A percentile compares a stretch with the other conserved stretches of the same genome.
Conservation (phyloP, 2,888 invertebrate genomes). For the Phengaris arion region DNA sequence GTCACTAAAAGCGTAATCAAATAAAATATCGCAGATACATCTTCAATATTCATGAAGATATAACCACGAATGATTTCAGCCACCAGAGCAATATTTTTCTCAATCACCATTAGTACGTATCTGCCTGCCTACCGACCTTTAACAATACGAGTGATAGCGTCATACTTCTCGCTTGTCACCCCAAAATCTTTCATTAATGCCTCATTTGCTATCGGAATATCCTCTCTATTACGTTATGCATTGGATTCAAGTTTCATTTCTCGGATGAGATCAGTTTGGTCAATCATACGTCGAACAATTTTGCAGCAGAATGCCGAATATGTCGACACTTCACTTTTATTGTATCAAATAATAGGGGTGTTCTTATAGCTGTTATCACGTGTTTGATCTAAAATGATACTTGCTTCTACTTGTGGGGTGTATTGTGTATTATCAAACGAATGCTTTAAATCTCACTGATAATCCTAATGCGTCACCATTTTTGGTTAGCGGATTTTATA, state of each 20-base stretch:
- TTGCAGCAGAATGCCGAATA: slow-evolving; percentile 76
- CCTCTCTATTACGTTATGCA: slow-evolving; percentile 34
- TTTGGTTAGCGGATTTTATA: slow-evolving; percentile 46
- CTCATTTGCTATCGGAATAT: slow-evolving; percentile 38
- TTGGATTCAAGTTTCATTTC: slow-evolving; percentile 43
- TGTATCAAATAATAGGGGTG: slow-evolving; percentile 80
- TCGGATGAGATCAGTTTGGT: slow-evolving; percentile 46
- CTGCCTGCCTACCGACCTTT: slow-evolving; percentile 71
- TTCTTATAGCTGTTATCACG: slow-evolving; percentile 78
- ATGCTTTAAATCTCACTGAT: slow-evolving; percentile 44
- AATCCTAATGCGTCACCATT: slow-evolving; percentile 39
- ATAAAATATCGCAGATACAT: slow-evolving; percentile 69
- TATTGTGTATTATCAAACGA: slow-evolving; percentile 45
- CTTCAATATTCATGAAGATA: slow-evolving; percentile 79
- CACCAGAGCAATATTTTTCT: slow-evolving; percentile 74
- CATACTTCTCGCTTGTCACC: slow-evolving; percentile 49
- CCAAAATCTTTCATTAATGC: slow-evolving; percentile 58
- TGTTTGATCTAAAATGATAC: slow-evolving; percentile 80
- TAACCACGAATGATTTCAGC: slow-evolving; percentile 71
- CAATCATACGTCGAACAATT: slow-evolving; percentile 50
- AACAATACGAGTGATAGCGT: slow-evolving; percentile 57
- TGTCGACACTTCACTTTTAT: slow-evolving; percentile 80
- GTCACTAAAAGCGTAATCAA: slow-evolving; percentile 57
- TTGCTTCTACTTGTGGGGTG: slow-evolving; percentile 58
- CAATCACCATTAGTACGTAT: slow-evolving; percentile 79